These are phyloP conservation scores for Aphis craccivora DNA, from an alignment of 1,140 invertebrate genomes.

Conservation along the genomic window DNA sequence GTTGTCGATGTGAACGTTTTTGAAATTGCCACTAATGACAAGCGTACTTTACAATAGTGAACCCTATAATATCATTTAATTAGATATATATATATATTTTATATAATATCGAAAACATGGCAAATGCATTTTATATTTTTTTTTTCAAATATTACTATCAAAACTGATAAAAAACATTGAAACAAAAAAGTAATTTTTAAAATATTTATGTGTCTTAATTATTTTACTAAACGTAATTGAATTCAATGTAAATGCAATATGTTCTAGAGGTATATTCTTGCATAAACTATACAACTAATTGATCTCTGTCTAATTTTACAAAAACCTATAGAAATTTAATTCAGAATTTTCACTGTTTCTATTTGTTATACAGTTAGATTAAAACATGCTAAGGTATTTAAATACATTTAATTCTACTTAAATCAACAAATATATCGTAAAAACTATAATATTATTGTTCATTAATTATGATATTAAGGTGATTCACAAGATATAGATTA, in stretches of 20 bases:
- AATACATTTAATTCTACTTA: too few species aligned
- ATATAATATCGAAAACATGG: not conserved
- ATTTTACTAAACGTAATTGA: not conserved
- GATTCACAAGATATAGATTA: too few species aligned
- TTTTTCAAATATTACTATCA: not conserved
- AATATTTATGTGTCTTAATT: not conserved
- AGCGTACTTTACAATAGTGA: not conserved
- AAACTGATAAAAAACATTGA: too few species aligned
- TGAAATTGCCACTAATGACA: not conserved
- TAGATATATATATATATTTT: too few species aligned
- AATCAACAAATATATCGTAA: too few species aligned
- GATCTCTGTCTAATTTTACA: not conserved
- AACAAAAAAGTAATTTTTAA: not conserved
- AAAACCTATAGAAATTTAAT: too few species aligned
- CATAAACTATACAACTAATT: not conserved
- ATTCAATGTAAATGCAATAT: not conserved
- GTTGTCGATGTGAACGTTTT: not conserved
- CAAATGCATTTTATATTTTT: not conserved
- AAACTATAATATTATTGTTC: too few species aligned
- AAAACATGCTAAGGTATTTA: too few species aligned
- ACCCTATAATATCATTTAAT: too few species aligned
- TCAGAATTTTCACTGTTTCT: too few species aligned
- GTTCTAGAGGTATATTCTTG: not conserved
- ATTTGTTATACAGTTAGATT: too few species aligned
- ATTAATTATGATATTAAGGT: too few species aligned